Percentiles rank a stretch among this genome's conserved stretches.
Conservation (phyloP, 2,888 invertebrate species). For the Cryptus viduatorius region DNA sequence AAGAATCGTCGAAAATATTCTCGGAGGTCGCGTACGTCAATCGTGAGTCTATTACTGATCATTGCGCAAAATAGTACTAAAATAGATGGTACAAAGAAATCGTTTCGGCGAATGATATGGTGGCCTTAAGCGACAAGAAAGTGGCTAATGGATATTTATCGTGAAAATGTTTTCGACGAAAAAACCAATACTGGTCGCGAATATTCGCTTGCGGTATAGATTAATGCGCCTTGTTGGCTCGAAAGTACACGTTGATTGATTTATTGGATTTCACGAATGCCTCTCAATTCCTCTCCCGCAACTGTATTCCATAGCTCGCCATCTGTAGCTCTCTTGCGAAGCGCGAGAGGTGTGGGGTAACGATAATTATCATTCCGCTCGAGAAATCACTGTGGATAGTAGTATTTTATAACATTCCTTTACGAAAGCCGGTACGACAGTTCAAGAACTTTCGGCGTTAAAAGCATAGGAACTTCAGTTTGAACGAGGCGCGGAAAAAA, state of each 20-base stretch:
- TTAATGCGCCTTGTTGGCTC: conserved; percentile 19
- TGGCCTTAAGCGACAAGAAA: conserved; percentile 22
- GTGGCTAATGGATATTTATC: conserved; percentile 35
- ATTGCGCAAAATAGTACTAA: conserved; percentile 28
- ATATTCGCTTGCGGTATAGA: neutral
- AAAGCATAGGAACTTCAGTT: neutral
- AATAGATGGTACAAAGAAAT: conserved; percentile 9
- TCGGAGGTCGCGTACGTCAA: neutral
- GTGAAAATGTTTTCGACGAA: conserved; percentile 31
- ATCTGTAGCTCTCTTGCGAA: neutral
- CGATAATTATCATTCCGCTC: conserved; percentile 34
- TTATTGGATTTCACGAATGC: conserved; percentile 45
- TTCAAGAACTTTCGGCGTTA: neutral
- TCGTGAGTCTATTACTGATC: neutral
- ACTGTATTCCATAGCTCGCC: neutral
- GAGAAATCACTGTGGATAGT: conserved; percentile 16
- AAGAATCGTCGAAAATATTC: neutral
- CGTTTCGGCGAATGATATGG: conserved; percentile 23
- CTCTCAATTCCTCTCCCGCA: conserved; percentile 13
- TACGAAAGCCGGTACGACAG: neutral
- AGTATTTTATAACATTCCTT: neutral
- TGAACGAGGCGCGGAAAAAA: neutral
- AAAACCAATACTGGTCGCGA: neutral
- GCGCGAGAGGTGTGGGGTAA: neutral
- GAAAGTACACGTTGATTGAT: conserved; percentile 33